A percentile compares a stretch with the other conserved stretches of the same genome.
Evolutionary conservation across 1,140 invertebrate species (phyloP).

Genomic region (Nomia melanderi): DNA sequence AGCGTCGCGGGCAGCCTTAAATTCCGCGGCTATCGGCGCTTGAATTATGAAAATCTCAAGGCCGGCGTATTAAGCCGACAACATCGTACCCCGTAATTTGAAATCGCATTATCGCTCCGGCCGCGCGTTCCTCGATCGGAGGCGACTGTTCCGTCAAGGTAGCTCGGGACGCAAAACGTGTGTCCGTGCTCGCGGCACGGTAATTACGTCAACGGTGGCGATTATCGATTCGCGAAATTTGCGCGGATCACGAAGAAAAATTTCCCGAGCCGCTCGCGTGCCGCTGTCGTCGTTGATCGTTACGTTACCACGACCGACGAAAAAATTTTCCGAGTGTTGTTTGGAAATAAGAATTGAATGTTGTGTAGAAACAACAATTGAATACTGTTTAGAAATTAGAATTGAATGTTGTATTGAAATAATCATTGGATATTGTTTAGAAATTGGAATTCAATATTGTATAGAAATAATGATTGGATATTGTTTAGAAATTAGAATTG

Average conservation of each 20-base stretch:
- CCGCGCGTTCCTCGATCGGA: conserved; percentile 29
- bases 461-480: too few relatives aligned
- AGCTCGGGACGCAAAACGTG: conserved; percentile 40
- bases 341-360: too few relatives aligned
- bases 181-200: conserved; percentile 32
- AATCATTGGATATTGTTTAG: too few relatives aligned
- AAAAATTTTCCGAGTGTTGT: too few relatives aligned
- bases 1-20: not conserved
- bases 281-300: too few relatives aligned
- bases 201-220: conserved; percentile 39
- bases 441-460: too few relatives aligned
- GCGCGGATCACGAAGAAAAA: conserved; percentile 9
- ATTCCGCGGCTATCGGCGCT: not conserved
- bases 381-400: too few relatives aligned
- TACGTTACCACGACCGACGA: too few relatives aligned
- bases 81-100: conserved; percentile 11
- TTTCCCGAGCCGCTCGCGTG: not conserved
- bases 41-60: conserved; percentile 22
- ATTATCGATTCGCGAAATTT: conserved; percentile 30
- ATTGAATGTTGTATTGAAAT: too few relatives aligned
- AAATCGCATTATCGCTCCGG: conserved; percentile 46
- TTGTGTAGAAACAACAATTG: too few relatives aligned
- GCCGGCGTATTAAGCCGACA: not conserved
- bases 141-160: conserved; percentile 51
- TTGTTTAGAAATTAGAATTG: too few relatives aligned